These are phyloP conservation scores for Oscheius sp. DNA, from an alignment of 1,140 invertebrate species.

Conservation along the genomic window DNA sequence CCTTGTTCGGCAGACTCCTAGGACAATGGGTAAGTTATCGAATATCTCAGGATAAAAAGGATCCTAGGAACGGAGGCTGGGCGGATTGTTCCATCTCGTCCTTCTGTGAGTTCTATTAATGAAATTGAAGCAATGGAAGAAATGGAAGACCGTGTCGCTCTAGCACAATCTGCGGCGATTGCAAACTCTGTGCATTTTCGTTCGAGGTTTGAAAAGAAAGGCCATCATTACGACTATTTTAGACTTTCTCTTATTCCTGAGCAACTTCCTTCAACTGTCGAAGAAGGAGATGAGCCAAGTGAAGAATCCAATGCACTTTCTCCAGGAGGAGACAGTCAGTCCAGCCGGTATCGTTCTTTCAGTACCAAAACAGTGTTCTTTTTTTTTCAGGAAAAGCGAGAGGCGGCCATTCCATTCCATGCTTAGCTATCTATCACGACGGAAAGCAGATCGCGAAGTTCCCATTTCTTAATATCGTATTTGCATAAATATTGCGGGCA, in stretches of 20 bases:
- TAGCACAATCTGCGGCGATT: conserved; percentile 11
- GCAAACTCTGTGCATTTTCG: conserved; percentile 43
- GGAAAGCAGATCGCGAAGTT: not conserved
- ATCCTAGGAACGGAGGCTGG: not conserved
- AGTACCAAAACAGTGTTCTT: no score
- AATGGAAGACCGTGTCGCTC: conserved; percentile 43
- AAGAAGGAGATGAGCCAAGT: conserved; percentile 20
- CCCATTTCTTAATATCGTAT: not conserved
- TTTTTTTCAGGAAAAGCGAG: not conserved
- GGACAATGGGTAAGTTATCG: not conserved
- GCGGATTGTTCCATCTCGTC: conserved; percentile 19
- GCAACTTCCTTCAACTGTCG: conserved; percentile 21
- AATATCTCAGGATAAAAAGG: not conserved
- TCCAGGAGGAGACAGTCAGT: not conserved
- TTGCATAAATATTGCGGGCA: no score
- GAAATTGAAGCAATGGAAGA: conserved; percentile 49
- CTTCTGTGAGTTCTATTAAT: conserved; percentile 2
- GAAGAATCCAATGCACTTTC: not conserved
- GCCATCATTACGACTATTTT: not conserved
- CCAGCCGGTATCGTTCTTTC: no score
- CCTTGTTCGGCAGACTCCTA: not conserved
- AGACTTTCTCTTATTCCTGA: conserved; percentile 29
- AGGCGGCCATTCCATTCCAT: not conserved
- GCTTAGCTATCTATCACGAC: not conserved
- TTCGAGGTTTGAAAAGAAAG: conserved; percentile 36